These are phyloP conservation scores for Bombus sylvicola DNA, from an alignment of 1,140 invertebrate genomes.

Conservation along the genomic window DNA sequence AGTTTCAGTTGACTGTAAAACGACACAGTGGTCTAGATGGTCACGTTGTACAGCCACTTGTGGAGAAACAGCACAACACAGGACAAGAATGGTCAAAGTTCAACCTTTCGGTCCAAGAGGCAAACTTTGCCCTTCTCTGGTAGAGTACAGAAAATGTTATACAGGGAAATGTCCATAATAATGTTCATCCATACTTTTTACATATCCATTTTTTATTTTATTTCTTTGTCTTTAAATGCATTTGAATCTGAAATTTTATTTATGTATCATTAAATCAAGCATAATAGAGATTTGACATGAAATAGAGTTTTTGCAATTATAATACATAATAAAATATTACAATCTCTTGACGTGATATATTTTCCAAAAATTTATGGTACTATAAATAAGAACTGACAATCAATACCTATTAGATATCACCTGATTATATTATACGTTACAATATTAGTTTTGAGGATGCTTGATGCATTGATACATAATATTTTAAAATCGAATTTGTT, in stretches of 20 bases:
- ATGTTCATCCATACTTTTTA: constrained; percentile 22
- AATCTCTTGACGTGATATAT: neutral
- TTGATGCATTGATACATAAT: constrained; percentile 30
- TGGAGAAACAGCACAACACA: constrained; percentile 82
- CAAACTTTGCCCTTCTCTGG: constrained; percentile 72
- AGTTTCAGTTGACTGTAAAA: constrained; percentile 83
- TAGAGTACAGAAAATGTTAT: constrained; percentile 73
- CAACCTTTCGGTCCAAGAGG: constrained; percentile 68
- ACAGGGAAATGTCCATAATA: constrained; percentile 60
- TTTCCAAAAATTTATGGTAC: neutral
- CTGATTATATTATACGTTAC: too few relatives aligned
- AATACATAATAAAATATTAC: neutral
- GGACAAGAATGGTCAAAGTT: constrained; percentile 79
- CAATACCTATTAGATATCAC: neutral
- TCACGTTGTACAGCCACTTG: constrained; percentile 86
- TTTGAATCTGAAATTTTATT: neutral
- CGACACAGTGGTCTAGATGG: constrained; percentile 86
- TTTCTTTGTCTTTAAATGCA: neutral
- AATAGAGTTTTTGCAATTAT: neutral
- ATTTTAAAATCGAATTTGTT: neutral
- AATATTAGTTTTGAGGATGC: neutral
- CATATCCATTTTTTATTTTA: constrained; percentile 19
- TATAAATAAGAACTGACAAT: constrained; percentile 19
- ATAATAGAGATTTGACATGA: neutral
- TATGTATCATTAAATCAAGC: constrained; percentile 26